These are phyloP conservation scores for Hyles lineata DNA, from an alignment of 2,888 invertebrate genomes.

Conservation along the genomic window DNA sequence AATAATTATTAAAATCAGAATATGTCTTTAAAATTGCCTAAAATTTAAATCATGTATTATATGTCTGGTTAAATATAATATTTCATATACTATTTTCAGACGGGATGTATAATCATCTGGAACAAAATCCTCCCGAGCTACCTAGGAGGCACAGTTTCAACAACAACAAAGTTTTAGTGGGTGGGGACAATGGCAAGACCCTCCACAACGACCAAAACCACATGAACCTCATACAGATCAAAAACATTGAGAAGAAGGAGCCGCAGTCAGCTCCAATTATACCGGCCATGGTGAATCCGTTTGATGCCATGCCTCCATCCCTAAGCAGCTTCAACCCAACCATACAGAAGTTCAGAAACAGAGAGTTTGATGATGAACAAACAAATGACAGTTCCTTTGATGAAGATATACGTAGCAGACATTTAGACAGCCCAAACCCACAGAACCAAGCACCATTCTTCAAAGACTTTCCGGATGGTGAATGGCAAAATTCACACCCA, in stretches of 20 bases:
- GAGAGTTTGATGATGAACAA: slow-evolving; percentile 37
- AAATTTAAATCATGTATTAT: not conserved
- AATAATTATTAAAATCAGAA: too few relatives aligned
- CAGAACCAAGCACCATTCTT: slow-evolving; percentile 24
- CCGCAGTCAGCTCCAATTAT: slow-evolving; percentile 56
- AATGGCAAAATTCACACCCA: slow-evolving; percentile 52
- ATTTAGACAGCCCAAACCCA: slow-evolving; percentile 20
- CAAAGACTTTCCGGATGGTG: slow-evolving; percentile 52
- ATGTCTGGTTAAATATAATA: not conserved
- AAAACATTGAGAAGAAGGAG: slow-evolving; percentile 53
- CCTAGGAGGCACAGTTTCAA: slow-evolving; percentile 77
- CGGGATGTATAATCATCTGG: slow-evolving; percentile 69
- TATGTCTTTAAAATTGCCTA: not conserved
- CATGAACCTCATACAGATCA: slow-evolving; percentile 58
- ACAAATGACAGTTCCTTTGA: not conserved
- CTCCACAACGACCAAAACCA: slow-evolving; percentile 55
- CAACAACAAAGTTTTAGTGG: slow-evolving; percentile 79
- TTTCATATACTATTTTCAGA: slow-evolving; percentile 50
- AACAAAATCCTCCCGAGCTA: slow-evolving; percentile 73
- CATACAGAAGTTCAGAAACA: slow-evolving; percentile 27
- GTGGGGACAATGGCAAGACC: slow-evolving; percentile 66
- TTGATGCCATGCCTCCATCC: slow-evolving; percentile 70
- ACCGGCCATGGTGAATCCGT: slow-evolving; percentile 65
- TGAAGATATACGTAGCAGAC: not conserved
- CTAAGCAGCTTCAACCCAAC: slow-evolving; percentile 55